Percentiles rank a stretch among this genome's conserved stretches.
phyloP scores from a whole-genome alignment of 2,888 invertebrate species.

The Athalia rosae region DNA sequence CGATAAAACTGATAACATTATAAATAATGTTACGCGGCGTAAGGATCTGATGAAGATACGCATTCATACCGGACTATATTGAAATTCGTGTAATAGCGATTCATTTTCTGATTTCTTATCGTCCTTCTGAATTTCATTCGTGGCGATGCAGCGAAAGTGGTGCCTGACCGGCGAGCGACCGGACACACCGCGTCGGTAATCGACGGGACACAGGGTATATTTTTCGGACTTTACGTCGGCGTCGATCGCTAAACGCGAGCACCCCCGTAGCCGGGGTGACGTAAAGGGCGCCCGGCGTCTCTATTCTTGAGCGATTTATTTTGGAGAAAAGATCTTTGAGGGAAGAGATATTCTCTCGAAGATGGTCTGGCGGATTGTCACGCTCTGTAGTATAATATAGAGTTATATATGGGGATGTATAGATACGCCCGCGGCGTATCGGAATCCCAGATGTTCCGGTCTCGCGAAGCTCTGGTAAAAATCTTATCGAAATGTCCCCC shows the following conservation, averaged over 20 bases:
- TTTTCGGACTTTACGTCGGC: background rate
- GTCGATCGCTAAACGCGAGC: background rate
- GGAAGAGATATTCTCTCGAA: constrained; percentile 19
- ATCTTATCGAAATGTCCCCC: background rate
- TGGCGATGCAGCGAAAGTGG: no score
- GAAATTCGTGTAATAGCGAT: no score
- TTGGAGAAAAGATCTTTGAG: constrained; percentile 8
- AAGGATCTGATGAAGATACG: no score
- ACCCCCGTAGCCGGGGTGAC: background rate
- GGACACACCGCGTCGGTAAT: no score
- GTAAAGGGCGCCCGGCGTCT: constrained; percentile 1
- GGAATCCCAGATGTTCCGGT: constrained; percentile 16
- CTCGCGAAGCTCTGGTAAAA: background rate
- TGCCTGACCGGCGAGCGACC: no score
- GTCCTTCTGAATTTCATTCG: no score
- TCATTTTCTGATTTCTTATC: no score
- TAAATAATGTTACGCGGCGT: no score
- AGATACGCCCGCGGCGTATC: background rate
- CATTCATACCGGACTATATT: no score
- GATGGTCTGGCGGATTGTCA: constrained; percentile 16
- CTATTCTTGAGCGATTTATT: constrained; percentile 25
- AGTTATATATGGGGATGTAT: constrained; percentile 1
- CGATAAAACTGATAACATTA: no score
- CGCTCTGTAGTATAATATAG: constrained; percentile 19
- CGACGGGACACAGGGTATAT: no score